Evolutionary conservation across 2,113 vertebrate species (phyloP), one percentile per base, ranked within the genome.

Genomic region (Pampusana beccarii): DNA sequence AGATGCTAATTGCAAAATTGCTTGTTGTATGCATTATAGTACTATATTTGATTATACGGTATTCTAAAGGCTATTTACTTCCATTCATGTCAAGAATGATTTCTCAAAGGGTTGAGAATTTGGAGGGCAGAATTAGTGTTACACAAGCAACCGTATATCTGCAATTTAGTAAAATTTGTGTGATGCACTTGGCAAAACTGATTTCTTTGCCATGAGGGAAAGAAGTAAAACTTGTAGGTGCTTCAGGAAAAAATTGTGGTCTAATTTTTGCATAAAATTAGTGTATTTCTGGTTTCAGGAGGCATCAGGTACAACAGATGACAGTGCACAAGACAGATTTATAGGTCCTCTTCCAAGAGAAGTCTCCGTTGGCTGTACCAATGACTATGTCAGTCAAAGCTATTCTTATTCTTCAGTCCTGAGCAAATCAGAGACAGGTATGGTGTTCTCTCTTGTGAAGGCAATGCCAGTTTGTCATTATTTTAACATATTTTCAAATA

Each of bases 391-490:
- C 98, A 99, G 98, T 98, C 99, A 99, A 18, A 99, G 98, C 88
- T 99, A 99, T 93, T 99, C 99, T 51, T 99, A 99, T 79, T 99
- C 99, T 42, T 99, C 99, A 80, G 99, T 99, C 89, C 98, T 99
- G 96, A 99, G 97, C 98, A 99, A 99, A 94, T 99, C 99, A 24
- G 99, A 99, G 87, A 99, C 99, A 48, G 99, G 99, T 99, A 98
- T 85, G 53, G 73, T 58, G 65, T 79, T 78, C 33, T 91, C 4
- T 71, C 25, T 65, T 87, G 7, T 48, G 29, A 89, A 91, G 28
- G 11, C 60, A 69, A 12, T 72, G 33, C 16, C 80, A 12, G 13
- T 44, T 74, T 54, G 8, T 65, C 29, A 46, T 72, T 81, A 23
- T 60, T 73, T 58, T 42, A 80, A 53, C 5, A 5, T 72, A 10